Conservation (phyloP, 2,113 vertebrate species). For the Talpa occidentalis region DNA sequence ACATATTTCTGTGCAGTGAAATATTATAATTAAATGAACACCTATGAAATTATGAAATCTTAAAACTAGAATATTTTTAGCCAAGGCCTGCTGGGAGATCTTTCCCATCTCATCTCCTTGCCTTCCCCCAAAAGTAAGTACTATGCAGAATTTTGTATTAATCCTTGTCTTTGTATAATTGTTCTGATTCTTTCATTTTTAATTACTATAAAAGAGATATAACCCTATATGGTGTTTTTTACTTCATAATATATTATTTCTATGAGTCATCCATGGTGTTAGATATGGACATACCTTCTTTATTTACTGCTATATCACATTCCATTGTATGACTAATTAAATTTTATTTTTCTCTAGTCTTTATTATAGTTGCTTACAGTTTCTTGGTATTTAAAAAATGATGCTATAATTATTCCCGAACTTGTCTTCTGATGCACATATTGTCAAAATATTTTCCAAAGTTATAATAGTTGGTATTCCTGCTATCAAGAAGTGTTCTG, state of each 20-base stretch:
- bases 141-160: neutral
- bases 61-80: neutral
- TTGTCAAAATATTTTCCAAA: too few species aligned
- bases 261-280: neutral
- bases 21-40: neutral
- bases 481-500: too few species aligned
- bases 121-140: neutral
- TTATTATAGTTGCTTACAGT: too few species aligned
- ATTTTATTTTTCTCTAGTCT: too few species aligned
- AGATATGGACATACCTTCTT: neutral
- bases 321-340: too few species aligned
- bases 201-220: neutral
- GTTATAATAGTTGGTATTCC: too few species aligned
- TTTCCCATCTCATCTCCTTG: neutral
- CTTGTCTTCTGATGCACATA: too few species aligned
- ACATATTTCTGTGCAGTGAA: neutral
- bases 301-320: neutral
- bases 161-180: neutral
- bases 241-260: neutral
- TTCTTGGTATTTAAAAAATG: too few species aligned
- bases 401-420: too few species aligned
- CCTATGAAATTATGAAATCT: neutral
- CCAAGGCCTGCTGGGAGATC: neutral
- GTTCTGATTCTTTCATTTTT: neutral
- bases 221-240: neutral